Conservation (phyloP, 1,140 invertebrate species). For the Bombus confusus region DNA sequence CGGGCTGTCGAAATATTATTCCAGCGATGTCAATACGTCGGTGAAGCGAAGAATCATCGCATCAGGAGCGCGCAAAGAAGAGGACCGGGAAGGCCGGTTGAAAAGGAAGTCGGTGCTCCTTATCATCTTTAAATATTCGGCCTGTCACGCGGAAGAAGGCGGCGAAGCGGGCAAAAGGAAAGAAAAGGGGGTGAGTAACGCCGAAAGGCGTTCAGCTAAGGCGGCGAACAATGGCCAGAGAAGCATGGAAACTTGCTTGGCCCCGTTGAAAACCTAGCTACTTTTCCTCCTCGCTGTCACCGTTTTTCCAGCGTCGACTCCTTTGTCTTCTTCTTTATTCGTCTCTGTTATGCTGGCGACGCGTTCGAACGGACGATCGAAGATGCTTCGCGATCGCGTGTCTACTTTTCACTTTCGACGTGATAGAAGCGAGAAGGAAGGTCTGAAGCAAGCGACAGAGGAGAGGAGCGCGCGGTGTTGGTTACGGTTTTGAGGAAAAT, state of each 20-base stretch:
- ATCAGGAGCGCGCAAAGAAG: not conserved
- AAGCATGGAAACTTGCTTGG: conserved; percentile 32
- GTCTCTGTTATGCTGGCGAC: not conserved
- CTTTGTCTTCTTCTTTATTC: not conserved
- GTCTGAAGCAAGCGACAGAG: rapidly evolving
- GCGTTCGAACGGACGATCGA: not conserved
- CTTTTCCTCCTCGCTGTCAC: not conserved
- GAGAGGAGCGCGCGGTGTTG: not conserved
- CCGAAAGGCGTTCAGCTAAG: conserved; percentile 21
- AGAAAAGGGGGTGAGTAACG: not conserved
- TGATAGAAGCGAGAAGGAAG: not conserved
- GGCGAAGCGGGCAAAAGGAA: not conserved
- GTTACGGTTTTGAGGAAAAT: too few relatives aligned
- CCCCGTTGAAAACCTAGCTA: conserved; percentile 3
- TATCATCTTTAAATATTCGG: conserved; percentile 52
- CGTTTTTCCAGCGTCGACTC: not conserved
- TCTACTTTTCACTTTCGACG: not conserved
- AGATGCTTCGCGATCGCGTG: not conserved
- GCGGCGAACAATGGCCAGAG: conserved; percentile 16
- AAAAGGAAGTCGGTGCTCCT: conserved; percentile 32
- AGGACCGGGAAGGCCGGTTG: not conserved
- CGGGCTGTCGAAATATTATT: conserved; percentile 18
- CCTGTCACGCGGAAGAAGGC: not conserved
- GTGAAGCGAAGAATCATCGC: not conserved
- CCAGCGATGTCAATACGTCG: not conserved